Conservation (phyloP, 2,888 invertebrate species). For the Theodoxus fluviatilis region DNA sequence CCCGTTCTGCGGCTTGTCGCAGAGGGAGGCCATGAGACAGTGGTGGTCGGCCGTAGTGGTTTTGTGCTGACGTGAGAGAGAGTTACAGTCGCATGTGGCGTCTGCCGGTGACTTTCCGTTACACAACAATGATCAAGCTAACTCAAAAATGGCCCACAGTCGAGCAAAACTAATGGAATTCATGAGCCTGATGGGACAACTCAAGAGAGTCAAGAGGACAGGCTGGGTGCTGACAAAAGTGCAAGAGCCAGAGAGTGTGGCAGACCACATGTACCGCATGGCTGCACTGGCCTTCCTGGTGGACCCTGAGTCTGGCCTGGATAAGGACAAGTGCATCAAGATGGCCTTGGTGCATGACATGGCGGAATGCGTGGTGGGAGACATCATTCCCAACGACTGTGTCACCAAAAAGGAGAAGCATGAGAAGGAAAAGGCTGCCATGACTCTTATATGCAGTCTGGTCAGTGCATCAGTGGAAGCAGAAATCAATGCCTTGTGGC, state of each 20-base stretch:
- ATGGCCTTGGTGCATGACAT: conserved; percentile 91
- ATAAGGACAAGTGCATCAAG: conserved; percentile 71
- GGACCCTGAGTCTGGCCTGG: conserved; percentile 42
- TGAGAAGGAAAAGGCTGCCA: conserved; percentile 78
- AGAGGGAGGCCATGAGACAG: too few species aligned
- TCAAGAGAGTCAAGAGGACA: conserved; percentile 70
- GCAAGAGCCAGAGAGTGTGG: conserved; percentile 85
- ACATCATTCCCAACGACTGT: conserved; percentile 89
- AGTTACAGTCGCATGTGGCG: too few species aligned
- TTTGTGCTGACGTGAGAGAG: too few species aligned
- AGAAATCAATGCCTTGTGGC: conserved; percentile 72
- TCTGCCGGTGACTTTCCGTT: too few species aligned
- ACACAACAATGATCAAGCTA: too few species aligned
- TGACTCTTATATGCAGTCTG: conserved; percentile 79
- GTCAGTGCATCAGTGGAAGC: conserved; percentile 75
- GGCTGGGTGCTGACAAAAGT: conserved; percentile 87
- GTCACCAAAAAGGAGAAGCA: conserved; percentile 86
- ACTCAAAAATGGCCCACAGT: conserved; percentile 29
- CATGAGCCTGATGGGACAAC: conserved; percentile 49
- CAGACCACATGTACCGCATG: conserved; percentile 98
- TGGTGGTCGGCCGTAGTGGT: too few species aligned
- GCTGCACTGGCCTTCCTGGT: conserved; percentile 81
- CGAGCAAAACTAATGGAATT: conserved; percentile 46
- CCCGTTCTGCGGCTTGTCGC: too few species aligned
- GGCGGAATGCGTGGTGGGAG: conserved; percentile 95